Evolutionary conservation across 2,113 vertebrate species (phyloP), one percentile per base, ranked within the genome.

Genomic region (Tympanuchus pallidicinctus): DNA sequence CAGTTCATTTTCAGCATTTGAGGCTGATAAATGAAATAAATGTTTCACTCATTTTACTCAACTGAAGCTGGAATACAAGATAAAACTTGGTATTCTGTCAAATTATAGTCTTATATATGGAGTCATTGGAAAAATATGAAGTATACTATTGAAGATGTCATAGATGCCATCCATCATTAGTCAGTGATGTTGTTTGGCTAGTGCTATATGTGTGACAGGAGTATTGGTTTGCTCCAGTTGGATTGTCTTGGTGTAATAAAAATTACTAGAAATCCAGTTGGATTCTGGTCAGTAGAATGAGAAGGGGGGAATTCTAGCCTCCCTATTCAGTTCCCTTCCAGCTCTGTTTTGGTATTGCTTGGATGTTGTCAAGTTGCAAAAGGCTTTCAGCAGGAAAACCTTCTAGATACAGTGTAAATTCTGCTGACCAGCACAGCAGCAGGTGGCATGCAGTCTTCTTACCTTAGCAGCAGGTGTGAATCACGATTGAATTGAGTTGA

Each of bases 381-480:
- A 64, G 63, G 40, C 52, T 87, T 67, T 50, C 43, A 86, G 72
- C 34, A 48, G 59, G 25, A 84, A 40, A 45, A 24, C 20, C 8
- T 57, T 57, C 22, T n/a, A 14, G 19, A 10, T 34, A 6, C 27
- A 28, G n/a, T 28, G 5, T 38, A 47, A 59, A 15, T 34, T 59
- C 3, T 28, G 8, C 47, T 45, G 16, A 38, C 45, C 59, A 20
- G 9, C 34, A 11, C 2, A 0, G 34, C 8, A 32, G 2, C 0
- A 2, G 20, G 32, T 66, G 72, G 9, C 20, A 9, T 63, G 13
- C 19, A 11, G 2, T 47, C 34, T 3, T 38, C 48, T 36, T 79
- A 13, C 10, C 30, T 28, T 32, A 32, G n/a, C 20, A 19, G 8
- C 15, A 50, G 32, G 3, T 28, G 34, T 48, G 25, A 66, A 34